Conservation (phyloP, 2,113 vertebrate species). For the Blennius ocellaris region DNA sequence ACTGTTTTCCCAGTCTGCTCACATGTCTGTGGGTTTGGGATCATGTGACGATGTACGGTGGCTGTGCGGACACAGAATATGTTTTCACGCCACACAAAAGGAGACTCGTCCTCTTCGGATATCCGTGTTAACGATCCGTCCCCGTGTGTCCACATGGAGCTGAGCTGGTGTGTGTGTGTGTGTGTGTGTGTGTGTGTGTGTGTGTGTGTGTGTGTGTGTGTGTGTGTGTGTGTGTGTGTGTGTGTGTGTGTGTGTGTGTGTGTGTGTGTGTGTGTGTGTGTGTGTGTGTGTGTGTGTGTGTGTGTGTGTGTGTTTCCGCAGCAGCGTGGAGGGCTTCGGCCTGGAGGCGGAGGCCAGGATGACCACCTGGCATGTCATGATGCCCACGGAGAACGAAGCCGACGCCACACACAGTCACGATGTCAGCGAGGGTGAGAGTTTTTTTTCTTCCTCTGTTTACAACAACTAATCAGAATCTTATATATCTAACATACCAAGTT, state of each 20-base stretch:
- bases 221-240: conserved; percentile 20
- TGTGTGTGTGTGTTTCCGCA: conserved; percentile 55
- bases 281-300: conserved; percentile 19
- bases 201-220: conserved; percentile 19
- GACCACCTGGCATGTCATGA: conserved; percentile 99
- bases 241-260: conserved; percentile 21
- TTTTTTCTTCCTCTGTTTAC: too few relatives aligned
- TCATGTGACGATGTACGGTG: not conserved
- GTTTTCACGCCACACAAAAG: conserved; percentile 2
- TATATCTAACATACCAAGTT: too few relatives aligned
- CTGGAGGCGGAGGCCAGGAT: conserved; percentile 98
- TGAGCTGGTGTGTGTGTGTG: conserved; percentile 16
- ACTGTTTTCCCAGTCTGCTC: too few relatives aligned
- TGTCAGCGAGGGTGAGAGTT: conserved; percentile 90
- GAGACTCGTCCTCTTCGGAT: not conserved
- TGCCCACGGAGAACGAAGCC: conserved; percentile 91
- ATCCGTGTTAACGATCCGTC: not conserved
- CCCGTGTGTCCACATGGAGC: too few relatives aligned
- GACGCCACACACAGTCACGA: conserved; percentile 92
- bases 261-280: conserved; percentile 18
- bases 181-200: conserved; percentile 26
- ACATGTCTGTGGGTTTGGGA: too few relatives aligned
- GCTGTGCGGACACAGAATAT: conserved; percentile 11
- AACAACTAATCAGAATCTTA: too few relatives aligned
- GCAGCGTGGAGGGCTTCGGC: conserved; percentile 95